Conservation (phyloP, 2,888 invertebrate species). For the Mesochorus sp. region DNA sequence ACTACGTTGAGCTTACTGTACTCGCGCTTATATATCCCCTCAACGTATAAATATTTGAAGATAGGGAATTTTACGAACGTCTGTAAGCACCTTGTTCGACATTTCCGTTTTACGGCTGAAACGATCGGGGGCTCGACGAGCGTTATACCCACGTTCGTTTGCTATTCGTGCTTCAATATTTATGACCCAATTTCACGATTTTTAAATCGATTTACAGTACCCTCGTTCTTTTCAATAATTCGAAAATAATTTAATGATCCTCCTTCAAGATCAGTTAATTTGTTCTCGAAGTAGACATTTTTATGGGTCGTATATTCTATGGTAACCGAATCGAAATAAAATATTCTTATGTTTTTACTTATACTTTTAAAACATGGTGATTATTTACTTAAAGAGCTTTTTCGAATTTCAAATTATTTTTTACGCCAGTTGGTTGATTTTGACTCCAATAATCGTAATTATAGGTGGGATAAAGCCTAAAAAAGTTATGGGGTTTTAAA, state of each 20-base stretch:
- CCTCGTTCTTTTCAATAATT: neutral
- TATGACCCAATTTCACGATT: conserved; percentile 3
- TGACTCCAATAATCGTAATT: too few species aligned
- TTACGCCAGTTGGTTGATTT: too few species aligned
- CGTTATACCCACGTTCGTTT: neutral
- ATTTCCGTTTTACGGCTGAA: conserved; percentile 22
- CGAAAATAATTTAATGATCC: neutral
- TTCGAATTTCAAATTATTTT: too few species aligned
- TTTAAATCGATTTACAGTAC: neutral
- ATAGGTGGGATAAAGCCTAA: too few species aligned
- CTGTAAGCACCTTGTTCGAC: conserved; percentile 3
- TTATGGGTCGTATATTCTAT: too few species aligned
- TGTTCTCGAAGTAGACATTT: neutral
- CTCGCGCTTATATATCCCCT: neutral
- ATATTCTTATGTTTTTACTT: too few species aligned
- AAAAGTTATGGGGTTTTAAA: too few species aligned
- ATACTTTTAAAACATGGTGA: too few species aligned
- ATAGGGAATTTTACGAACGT: conserved; percentile 41
- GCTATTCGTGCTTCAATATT: neutral
- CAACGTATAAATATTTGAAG: conserved; percentile 53
- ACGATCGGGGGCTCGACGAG: conserved; percentile 6
- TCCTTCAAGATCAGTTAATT: neutral
- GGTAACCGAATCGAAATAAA: too few species aligned
- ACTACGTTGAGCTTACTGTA: neutral
- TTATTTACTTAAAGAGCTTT: too few species aligned